Base-by-base conservation (phyloP, 2,888 invertebrate genomes). In the Machimus rusticus region DNA sequence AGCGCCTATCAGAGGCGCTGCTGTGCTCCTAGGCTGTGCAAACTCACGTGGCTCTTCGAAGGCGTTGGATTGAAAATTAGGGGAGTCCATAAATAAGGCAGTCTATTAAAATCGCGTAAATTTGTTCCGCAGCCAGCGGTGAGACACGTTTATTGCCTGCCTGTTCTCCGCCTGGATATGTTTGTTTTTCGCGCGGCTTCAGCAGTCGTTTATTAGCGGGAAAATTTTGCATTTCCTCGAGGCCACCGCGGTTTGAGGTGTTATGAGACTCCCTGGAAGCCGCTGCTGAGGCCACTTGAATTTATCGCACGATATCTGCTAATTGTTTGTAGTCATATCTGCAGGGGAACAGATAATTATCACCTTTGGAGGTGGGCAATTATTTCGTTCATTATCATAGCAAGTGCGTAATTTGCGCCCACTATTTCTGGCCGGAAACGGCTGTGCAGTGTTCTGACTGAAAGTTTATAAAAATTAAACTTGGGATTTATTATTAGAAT, bases 31-130 rank as follows among this genome's bases (percentile, higher is more conserved):
- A 39, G 66, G 23, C 84, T 84, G 84, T 57, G 16, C 28, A 84
- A 84, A 37, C 74, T 84, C 66, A 66, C 34, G 31, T 55, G 55
- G 82, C 37, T 55, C 34, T 19, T 37, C 57, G 34, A 34, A 79
- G 8, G 19, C 74, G 74, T 74, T 23, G 23, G 66, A 34, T 57
- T 14, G 81, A 66, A 57, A 84, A 66, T 84, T 84, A 86, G 78
- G 74, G 81, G 81, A 87, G 87, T 87, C 66, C 87, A 87, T 87
- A 87, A 87, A 87, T 81, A 87, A 87, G 81, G 43, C 31, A 74
- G 87, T 87, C 87, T 87, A 87, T 87, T 87, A 87, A 87, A 87
- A 87, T 87, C 87, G 87, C 81, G 87, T 87, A 87, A 87, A 87
- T 87, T 87, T 87, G 81, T 87, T 81, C 74, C 37, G 46, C 81